A percentile compares a stretch with the other conserved stretches of the same genome.
phyloP scores from a whole-genome alignment of 2,888 invertebrate species.

The Drosophila hamatofila region DNA sequence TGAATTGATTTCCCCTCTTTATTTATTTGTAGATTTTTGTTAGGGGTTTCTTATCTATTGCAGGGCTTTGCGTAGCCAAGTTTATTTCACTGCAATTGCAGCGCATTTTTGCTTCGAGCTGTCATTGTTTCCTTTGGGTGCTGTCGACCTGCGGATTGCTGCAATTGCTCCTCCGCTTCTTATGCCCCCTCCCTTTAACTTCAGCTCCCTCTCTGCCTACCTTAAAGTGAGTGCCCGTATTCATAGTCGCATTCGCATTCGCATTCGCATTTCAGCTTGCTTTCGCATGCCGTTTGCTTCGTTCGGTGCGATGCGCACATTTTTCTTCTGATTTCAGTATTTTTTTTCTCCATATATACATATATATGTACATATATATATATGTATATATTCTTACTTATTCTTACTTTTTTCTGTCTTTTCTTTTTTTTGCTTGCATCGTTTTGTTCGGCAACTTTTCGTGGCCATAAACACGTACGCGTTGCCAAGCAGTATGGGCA shows the following conservation, averaged over 20 bases:
- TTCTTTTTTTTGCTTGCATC: conserved; percentile 37
- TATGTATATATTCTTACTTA: conserved; percentile 7
- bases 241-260: conserved; percentile 34
- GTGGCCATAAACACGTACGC: conserved; percentile 78
- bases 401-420: conserved; percentile 11
- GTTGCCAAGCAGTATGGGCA: conserved; percentile 62
- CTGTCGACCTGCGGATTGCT: conserved; percentile 40
- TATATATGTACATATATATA: neutral
- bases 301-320: conserved; percentile 42
- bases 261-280: conserved; percentile 20
- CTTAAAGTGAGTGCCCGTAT: conserved; percentile 28
- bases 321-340: conserved; percentile 57
- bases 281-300: conserved; percentile 44
- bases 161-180: conserved; percentile 5
- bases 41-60: neutral
- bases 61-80: conserved; percentile 3
- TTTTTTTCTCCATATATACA: conserved; percentile 7
- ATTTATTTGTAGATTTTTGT: neutral
- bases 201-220: neutral
- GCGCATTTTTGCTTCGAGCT: conserved; percentile 45
- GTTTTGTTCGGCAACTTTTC: conserved; percentile 74
- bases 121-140: conserved; percentile 41
- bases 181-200: neutral
- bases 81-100: conserved; percentile 32
- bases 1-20: neutral